phyloP scores from a whole-genome alignment of 23 tunicate species.

The Trididemnum clinides region DNA sequence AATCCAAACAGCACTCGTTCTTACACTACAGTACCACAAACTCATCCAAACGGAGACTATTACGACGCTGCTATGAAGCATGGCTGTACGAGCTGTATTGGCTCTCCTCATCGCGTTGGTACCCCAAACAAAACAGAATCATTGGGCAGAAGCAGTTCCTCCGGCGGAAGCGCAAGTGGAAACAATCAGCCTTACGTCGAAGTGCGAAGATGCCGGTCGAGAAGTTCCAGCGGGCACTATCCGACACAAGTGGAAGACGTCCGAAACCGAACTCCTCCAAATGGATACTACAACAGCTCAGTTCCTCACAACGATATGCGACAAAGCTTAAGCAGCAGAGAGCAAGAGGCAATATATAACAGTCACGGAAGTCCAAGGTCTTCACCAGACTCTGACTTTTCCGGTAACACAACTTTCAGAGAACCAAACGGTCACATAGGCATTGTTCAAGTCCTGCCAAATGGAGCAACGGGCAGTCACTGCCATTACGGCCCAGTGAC shows the following conservation, averaged over 20 bases:
- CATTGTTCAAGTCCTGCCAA: conserved; percentile 32
- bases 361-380: conserved; percentile 19
- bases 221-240: not conserved
- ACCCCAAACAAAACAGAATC: conserved; percentile 67
- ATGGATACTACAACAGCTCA: not conserved
- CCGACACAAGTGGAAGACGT: not conserved
- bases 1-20: not conserved
- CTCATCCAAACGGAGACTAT: not conserved
- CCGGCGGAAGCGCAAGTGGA: conserved; percentile 63
- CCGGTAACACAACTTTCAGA: conserved; percentile 9
- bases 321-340: conserved; percentile 35
- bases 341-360: conserved; percentile 34
- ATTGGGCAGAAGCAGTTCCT: conserved; percentile 60
- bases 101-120: conserved; percentile 16
- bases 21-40: not conserved
- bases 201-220: conserved; percentile 41
- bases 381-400: not conserved
- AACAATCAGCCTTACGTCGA: conserved; percentile 22
- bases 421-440: not conserved
- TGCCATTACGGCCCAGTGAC: conserved; percentile 49
- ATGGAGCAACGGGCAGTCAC: conserved; percentile 48
- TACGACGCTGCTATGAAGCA: not conserved
- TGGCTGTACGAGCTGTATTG: not conserved
- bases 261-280: conserved; percentile 12
- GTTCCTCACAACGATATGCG: not conserved